Base-by-base conservation (phyloP, 2,888 invertebrate genomes). In the Cactoblastis cactorum region DNA sequence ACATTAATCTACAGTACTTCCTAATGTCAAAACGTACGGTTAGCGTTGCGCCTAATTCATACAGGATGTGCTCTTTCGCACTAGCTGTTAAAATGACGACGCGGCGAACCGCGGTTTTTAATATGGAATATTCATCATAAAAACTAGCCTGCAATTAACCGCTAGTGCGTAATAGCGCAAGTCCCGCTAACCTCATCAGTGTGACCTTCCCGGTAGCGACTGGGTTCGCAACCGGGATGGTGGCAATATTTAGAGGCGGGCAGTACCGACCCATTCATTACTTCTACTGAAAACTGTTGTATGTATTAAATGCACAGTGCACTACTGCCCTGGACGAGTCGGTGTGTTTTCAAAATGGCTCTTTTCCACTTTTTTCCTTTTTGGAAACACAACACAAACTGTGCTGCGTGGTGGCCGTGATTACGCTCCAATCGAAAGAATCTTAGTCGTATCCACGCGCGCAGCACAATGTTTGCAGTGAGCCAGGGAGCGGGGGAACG, bases 321-420 rank as follows among this genome's bases (percentile, higher is more conserved):
- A 83, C 82, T 78, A 80, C 81, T 81, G 65, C 79, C 73, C 74
- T 69, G 81, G 78, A 59, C 65, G 71, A 75, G 91, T 93, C 94
- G 95, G 95, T 94, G 95, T 95, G 94, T 94, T 94, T 94, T 93
- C 93, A 92, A 93, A 94, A 93, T 94, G 94, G 95, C 95, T 94
- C 95, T 95, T 95, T 95, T 95, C 95, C 95, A 86, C 91, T 83
- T 83, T 83, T 88, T 90, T 93, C 92, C 93, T 94, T 93, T 94
- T 93, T 93, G 91, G 93, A 94, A 94, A 94, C 95, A 95, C 95
- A 95, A 94, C 95, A 95, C 95, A 95, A 94, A 92, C 68, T 80
- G 90, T 84, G 87, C 88, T 80, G 83, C 80, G 79, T 73, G 78
- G 59, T 71, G 69, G 55, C 58, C 52, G 50, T 53, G 53, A 65